These are phyloP conservation scores for Catostomus latipinnis DNA, from an alignment of 2,797 vertebrate species.

Conservation along the genomic window DNA sequence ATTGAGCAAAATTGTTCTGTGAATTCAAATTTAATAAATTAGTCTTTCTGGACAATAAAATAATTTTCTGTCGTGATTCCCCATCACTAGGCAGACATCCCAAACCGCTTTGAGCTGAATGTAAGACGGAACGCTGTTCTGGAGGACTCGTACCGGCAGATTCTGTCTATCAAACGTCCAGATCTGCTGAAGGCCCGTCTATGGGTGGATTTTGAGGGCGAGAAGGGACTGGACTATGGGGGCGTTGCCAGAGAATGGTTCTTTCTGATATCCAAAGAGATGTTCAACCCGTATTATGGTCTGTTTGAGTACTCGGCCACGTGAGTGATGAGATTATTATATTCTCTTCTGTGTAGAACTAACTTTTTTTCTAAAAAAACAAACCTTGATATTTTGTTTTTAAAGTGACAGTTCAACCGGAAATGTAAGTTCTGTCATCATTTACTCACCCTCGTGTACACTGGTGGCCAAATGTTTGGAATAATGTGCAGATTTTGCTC, in stretches of 20 bases:
- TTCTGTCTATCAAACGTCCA: constrained; percentile 88
- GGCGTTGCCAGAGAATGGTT: constrained; percentile 97
- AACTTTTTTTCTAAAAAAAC: too few species aligned
- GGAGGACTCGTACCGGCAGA: constrained; percentile 93
- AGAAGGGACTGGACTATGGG: constrained; percentile 96
- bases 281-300: constrained; percentile 99
- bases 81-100: constrained; percentile 86
- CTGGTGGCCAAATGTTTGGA: too few species aligned
- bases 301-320: constrained; percentile 97
- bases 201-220: constrained; percentile 96
- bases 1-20: too few species aligned
- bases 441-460: too few species aligned
- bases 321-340: constrained; percentile 79
- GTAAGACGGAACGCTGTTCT: constrained; percentile 86
- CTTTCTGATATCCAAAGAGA: constrained; percentile 97
- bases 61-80: too few species aligned
- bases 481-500: too few species aligned
- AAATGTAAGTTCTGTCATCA: too few species aligned
- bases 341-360: background rate
- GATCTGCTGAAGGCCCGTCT: constrained; percentile 94
- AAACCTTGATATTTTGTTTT: too few species aligned
- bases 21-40: too few species aligned
- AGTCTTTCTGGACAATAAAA: too few species aligned
- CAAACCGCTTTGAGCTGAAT: constrained; percentile 96
- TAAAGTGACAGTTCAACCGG: too few species aligned